Base-by-base conservation (phyloP, 2,113 vertebrate genomes). In the Cinclus cinclus region DNA sequence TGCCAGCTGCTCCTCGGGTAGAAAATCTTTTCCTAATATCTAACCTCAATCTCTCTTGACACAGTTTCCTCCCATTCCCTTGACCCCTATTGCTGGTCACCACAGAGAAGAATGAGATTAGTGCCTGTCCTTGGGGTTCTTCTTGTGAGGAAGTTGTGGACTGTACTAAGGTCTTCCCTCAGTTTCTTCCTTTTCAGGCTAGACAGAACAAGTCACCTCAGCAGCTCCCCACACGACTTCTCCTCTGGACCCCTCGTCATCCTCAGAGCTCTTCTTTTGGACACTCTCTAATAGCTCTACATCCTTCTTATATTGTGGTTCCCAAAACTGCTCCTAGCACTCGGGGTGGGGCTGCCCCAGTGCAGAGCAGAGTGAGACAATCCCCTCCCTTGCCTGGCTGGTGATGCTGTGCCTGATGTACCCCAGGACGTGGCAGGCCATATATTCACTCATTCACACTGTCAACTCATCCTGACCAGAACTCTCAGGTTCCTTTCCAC, bases 281-380 rank as follows among this genome's bases (percentile, higher is more conserved):
- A 31, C 25, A 28, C 11, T 44, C 27, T 39, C 7, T 15, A 35
- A 18, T 2, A 35, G 7, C 11, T 47, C 41, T 30, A 25, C 12
- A 47, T 15, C 17, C 5, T 33, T 39, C 22, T 47, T 31, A 6
- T 1, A 8, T 9, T 55, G 9, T 35, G 63, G 25, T 10, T 5
- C 7, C 27, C 18, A 27, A 41, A 83, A 27, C 24, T 14, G 30
- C 16, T 4, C 20, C 2, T 39, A 22, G 5, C 2, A 27, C 11
- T 31, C 0, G 0, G 27, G n/a, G 6, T 19, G 70, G 35, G 39
- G 62, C 30, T 0, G 0, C 11, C 11, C 21, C 39, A 68, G 21
- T 0, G 3, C 62, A 47, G 41, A 35, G 55, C 53, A 62, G 41
- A 62, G 53, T 0, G 0, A n/a, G 25, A 76, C 21, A 55, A 35